Conservation (phyloP, 2,113 vertebrate genomes). For the Callithrix jacchus region DNA sequence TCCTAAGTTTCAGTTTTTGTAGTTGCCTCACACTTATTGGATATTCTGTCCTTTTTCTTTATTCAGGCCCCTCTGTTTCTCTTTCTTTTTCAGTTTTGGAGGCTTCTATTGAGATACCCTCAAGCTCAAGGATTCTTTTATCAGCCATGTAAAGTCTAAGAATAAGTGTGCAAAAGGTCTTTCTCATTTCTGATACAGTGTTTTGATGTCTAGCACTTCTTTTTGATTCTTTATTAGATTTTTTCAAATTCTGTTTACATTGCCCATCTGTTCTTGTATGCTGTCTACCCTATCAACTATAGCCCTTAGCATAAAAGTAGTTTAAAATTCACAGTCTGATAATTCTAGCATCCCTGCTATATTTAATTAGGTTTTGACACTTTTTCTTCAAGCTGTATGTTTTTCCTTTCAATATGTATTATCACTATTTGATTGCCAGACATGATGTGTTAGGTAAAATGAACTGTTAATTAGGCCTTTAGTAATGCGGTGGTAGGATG, state of each 20-base stretch:
- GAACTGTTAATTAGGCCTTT: not conserved
- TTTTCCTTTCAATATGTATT: not conserved
- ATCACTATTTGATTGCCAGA: not conserved
- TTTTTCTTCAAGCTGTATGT: not conserved
- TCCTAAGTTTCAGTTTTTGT: not conserved
- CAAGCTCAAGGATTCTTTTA: not conserved
- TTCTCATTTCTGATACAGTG: not conserved
- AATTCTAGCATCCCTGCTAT: not conserved
- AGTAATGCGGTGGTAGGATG: not conserved
- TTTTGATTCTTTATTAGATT: not conserved
- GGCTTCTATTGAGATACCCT: not conserved
- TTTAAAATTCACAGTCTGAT: not conserved
- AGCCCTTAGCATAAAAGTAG: not conserved
- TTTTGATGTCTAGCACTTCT: not conserved
- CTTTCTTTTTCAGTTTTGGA: not conserved
- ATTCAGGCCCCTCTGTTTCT: not conserved
- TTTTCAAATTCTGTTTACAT: not conserved
- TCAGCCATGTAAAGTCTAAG: not conserved
- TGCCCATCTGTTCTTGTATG: not conserved
- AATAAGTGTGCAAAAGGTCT: not conserved
- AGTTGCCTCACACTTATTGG: not conserved
- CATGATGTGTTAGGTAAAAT: not conserved
- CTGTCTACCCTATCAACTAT: not conserved
- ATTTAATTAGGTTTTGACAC: not conserved
- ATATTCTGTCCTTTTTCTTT: not conserved